Evolutionary conservation across 2,113 vertebrate genomes (phyloP).

Genomic region (Eublepharis macularius): DNA sequence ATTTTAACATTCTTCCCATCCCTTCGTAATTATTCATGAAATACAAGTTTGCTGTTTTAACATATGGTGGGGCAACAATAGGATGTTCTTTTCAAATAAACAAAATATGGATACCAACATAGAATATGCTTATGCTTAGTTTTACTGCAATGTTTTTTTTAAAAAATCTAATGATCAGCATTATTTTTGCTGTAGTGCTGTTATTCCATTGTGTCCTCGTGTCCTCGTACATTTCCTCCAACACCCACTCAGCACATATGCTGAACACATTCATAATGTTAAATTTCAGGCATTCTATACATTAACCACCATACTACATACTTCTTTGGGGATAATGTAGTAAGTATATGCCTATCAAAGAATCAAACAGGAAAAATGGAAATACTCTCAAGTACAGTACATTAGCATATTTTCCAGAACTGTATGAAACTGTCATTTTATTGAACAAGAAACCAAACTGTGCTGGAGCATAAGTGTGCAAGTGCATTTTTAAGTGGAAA

Average conservation of each 20-base stretch:
- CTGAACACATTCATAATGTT: background rate
- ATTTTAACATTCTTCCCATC: background rate
- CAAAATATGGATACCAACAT: background rate
- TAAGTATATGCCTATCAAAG: background rate
- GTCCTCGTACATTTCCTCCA: conserved; percentile 21
- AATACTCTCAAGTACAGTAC: too few relatives aligned
- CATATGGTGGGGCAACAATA: fast-evolving
- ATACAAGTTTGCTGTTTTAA: background rate
- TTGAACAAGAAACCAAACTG: background rate
- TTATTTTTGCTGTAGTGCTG: background rate
- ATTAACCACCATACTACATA: background rate
- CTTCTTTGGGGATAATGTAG: background rate
- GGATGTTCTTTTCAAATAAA: background rate
- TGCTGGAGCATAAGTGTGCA: background rate
- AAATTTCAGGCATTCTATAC: background rate
- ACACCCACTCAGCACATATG: too few relatives aligned
- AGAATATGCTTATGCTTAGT: background rate
- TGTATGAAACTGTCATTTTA: background rate
- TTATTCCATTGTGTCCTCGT: background rate
- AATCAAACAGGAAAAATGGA: background rate
- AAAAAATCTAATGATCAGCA: background rate
- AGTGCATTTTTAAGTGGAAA: background rate
- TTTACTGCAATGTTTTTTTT: conserved; percentile 15
- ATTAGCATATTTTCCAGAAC: background rate
- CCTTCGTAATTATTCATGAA: background rate